Evolutionary conservation across 2,113 vertebrate species (phyloP), one percentile per base, ranked within the genome.

Genomic region (Hyperoodon ampullatus): DNA sequence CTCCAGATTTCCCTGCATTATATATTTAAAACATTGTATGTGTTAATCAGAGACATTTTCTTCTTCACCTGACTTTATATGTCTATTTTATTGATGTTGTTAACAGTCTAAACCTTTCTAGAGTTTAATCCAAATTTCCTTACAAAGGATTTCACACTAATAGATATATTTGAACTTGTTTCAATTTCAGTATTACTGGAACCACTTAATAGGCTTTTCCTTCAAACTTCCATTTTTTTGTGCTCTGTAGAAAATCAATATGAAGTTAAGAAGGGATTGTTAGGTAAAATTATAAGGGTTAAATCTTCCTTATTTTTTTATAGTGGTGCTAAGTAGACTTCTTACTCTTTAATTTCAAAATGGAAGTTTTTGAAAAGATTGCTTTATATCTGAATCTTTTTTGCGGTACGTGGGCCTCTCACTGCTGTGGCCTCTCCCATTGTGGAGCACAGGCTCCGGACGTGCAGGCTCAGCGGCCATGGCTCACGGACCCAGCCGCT

Each of bases 181-280:
- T 97, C 94, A 93, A 80, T 97, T 94, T 96, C 58, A 83, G 58
- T 89, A 88, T 95, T 95, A 93, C 82, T 94, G 63, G 66, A 80
- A 97, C 11, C 44, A 92, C 42, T 89, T 97, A 74, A 92, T 78
- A 95, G 58, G 6, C 88, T 94, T 92, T 78, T 30, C 53, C 68
- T 93, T 94, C 77, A 94, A 89, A 83, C 68, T 97, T 93, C 77
- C 58, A 93, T 95, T 97, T 97, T 94, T 89, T 47, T 95, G 94
- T 83, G 8, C 83, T 93, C 3, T 95, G 63, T 78, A 87, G 86
- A 94, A 97, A 97, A 95, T 95, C 96, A 90, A 92, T 95, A 93
- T 15, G 35, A 93, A 97, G 63, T 93, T 94, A 93, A 93, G 82
- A 94, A 89, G 71, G n/a, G 2, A 83, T 50, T 28, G 63, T 95